Evolutionary conservation across 2,797 vertebrate genomes (phyloP).

Genomic region (Rhincodon typus): DNA sequence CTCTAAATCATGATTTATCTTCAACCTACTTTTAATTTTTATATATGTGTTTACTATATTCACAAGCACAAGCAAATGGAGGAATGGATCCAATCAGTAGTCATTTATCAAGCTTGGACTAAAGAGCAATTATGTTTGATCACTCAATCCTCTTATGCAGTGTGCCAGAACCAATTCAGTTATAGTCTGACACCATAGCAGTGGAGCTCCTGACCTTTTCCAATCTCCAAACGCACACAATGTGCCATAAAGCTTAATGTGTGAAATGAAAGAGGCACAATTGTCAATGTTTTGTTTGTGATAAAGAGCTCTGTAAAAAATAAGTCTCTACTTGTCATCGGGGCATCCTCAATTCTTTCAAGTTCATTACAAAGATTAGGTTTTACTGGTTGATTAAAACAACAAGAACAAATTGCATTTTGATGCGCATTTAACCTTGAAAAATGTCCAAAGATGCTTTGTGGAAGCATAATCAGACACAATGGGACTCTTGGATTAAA

Average conservation of each 20-base stretch:
- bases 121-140: conserved; percentile 17
- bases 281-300: conserved; percentile 10
- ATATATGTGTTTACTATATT: not conserved
- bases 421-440: not conserved
- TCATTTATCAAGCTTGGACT: not conserved
- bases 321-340: not conserved
- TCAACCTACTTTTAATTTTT: not conserved
- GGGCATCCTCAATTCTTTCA: not conserved
- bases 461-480: not conserved
- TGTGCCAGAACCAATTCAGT: not conserved
- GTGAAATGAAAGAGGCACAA: not conserved
- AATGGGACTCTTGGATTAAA: not conserved
- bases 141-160: not conserved
- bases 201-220: not conserved
- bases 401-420: not conserved
- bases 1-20: not conserved
- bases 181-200: not conserved
- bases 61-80: not conserved
- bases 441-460: not conserved
- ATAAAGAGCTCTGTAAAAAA: not conserved
- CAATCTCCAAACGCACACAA: conserved; percentile 8
- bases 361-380: not conserved
- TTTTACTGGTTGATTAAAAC: not conserved
- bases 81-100: not conserved
- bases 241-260: conserved; percentile 33